phyloP scores from a whole-genome alignment of 2,113 vertebrate genomes.

The Anoplopoma fimbria region DNA sequence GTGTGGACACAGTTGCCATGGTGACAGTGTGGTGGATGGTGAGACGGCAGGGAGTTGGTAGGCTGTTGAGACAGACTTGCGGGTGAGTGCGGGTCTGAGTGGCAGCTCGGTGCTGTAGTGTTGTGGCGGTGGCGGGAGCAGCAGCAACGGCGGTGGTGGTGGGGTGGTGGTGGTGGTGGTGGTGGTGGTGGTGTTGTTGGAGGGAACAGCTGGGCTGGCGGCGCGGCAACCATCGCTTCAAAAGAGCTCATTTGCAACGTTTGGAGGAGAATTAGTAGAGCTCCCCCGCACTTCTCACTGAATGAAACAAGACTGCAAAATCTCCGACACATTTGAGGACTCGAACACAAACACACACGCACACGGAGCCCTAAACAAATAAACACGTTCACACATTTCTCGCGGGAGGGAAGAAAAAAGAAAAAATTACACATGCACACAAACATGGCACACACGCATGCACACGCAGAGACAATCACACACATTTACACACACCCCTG shows the following conservation, averaged over 20 bases:
- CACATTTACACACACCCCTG: constrained; percentile 57
- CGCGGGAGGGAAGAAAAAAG: neutral
- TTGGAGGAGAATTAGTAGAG: constrained; percentile 75
- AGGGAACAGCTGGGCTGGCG: constrained; percentile 75
- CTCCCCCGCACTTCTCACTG: constrained; percentile 79
- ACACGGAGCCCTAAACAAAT: constrained; percentile 73
- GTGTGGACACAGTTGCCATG: constrained; percentile 84
- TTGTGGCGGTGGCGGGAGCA: constrained; percentile 53
- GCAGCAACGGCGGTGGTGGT: neutral
- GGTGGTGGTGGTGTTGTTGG: constrained; percentile 17
- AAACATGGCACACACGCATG: constrained; percentile 36
- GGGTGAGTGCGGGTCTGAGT: constrained; percentile 75
- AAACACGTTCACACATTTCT: constrained; percentile 68
- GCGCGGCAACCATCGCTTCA: constrained; percentile 61
- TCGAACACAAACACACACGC: constrained; percentile 67
- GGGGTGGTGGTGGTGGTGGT: neutral
- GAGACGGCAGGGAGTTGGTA: constrained; percentile 76
- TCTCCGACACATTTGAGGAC: constrained; percentile 72
- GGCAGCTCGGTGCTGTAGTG: constrained; percentile 46
- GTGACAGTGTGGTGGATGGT: constrained; percentile 77
- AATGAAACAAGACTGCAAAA: constrained; percentile 78
- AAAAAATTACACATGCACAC: constrained; percentile 28
- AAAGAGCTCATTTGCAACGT: constrained; percentile 75
- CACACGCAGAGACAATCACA: constrained; percentile 8
- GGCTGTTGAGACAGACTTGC: constrained; percentile 78